phyloP scores from a whole-genome alignment of 2,888 invertebrate genomes.

The Hirtodrosophila confusa region DNA sequence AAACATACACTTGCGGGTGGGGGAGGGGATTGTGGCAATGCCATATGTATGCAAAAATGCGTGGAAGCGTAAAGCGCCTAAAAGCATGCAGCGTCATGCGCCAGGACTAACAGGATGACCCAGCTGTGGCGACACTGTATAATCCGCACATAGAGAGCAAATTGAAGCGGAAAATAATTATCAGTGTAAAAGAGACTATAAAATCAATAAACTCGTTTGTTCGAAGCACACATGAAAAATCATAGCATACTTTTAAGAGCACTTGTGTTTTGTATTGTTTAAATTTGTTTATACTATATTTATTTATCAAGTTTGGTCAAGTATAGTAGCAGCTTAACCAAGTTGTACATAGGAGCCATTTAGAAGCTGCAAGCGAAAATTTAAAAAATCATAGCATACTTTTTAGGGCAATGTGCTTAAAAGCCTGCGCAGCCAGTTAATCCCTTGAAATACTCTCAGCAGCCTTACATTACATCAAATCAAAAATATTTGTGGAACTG shows the following conservation, averaged over 20 bases:
- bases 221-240: too few species aligned
- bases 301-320: too few species aligned
- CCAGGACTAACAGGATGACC: constrained; percentile 16
- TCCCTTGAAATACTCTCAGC: not conserved
- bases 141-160: constrained; percentile 27
- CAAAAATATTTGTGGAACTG: not conserved
- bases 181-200: constrained; percentile 1
- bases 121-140: constrained; percentile 10
- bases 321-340: too few species aligned
- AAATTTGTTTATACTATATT: too few species aligned
- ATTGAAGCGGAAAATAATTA: constrained; percentile 54
- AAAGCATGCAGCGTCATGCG: constrained; percentile 40
- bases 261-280: too few species aligned
- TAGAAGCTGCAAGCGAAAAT: not conserved
- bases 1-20: constrained; percentile 12
- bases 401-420: not conserved
- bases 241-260: too few species aligned
- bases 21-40: not conserved
- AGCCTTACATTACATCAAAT: not conserved
- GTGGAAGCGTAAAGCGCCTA: constrained; percentile 23
- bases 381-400: constrained; percentile 11
- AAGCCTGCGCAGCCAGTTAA: not conserved
- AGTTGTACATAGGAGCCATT: too few species aligned
- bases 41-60: constrained; percentile 3
- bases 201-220: constrained; percentile 22